Conservation (phyloP, 1,140 invertebrate genomes). For the Eriocheir sinensis region DNA sequence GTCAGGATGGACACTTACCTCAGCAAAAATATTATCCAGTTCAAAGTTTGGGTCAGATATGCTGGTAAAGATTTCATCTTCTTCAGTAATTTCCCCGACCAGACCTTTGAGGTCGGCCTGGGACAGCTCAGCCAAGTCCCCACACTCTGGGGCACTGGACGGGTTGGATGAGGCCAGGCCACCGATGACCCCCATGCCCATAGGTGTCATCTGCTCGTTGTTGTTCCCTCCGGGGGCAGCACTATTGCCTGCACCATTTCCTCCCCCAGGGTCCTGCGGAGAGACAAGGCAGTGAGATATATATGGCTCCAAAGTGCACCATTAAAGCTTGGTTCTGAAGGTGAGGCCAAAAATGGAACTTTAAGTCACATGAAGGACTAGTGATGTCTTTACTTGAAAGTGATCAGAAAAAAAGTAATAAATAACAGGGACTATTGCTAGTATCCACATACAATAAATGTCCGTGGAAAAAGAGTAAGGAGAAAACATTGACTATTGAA, state of each 20-base stretch:
- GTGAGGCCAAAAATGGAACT: too few species aligned
- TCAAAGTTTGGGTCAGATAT: conserved; percentile 86
- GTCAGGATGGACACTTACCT: conserved; percentile 81
- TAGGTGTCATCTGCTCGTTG: conserved; percentile 68
- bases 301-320: neutral
- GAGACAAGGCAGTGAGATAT: neutral
- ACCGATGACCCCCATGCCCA: conserved; percentile 75
- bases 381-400: too few species aligned
- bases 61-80: conserved; percentile 88
- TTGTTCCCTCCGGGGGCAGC: conserved; percentile 58
- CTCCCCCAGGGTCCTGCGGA: conserved; percentile 77
- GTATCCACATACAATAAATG: too few species aligned
- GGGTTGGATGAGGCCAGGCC: conserved; percentile 58
- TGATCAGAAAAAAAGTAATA: too few species aligned
- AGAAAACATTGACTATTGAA: too few species aligned
- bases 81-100: conserved; percentile 85
- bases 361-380: too few species aligned
- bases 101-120: conserved; percentile 87
- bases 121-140: conserved; percentile 84
- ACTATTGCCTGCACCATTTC: conserved; percentile 67
- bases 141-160: conserved; percentile 71
- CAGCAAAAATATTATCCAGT: conserved; percentile 83
- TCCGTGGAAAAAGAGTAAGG: too few species aligned
- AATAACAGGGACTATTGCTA: too few species aligned
- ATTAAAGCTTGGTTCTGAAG: too few species aligned